Conservation (phyloP, 2,113 vertebrate genomes). For the Cacatua alba region DNA sequence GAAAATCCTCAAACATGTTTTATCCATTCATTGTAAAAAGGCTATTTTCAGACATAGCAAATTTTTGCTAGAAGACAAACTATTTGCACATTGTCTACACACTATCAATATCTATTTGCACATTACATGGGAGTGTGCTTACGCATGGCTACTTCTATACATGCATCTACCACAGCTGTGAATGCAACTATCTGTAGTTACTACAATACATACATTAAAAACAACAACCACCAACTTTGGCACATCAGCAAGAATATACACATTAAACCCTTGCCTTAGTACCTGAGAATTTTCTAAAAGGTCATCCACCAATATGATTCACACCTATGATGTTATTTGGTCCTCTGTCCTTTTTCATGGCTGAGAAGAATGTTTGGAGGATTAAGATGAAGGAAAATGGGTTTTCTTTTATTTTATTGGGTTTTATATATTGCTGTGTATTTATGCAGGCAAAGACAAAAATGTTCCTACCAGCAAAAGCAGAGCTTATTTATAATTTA, state of each 20-base stretch:
- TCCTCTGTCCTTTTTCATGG: background rate
- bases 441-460: background rate
- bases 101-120: background rate
- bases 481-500: background rate
- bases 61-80: background rate
- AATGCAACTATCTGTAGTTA: background rate
- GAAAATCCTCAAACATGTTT: background rate
- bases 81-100: background rate
- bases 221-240: rapidly evolving
- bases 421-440: background rate
- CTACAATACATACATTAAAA: background rate
- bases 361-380: background rate
- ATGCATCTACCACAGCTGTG: background rate
- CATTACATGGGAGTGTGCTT: background rate
- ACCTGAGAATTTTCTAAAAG: background rate
- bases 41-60: background rate
- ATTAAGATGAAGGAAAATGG: background rate
- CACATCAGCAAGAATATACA: background rate
- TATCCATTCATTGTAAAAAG: background rate
- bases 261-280: background rate
- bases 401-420: background rate
- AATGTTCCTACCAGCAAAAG: background rate
- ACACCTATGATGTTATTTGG: background rate
- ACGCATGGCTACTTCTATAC: background rate
- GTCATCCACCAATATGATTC: background rate